phyloP scores from a whole-genome alignment of 2,888 invertebrate species.

The Netelia fuscicornis region DNA sequence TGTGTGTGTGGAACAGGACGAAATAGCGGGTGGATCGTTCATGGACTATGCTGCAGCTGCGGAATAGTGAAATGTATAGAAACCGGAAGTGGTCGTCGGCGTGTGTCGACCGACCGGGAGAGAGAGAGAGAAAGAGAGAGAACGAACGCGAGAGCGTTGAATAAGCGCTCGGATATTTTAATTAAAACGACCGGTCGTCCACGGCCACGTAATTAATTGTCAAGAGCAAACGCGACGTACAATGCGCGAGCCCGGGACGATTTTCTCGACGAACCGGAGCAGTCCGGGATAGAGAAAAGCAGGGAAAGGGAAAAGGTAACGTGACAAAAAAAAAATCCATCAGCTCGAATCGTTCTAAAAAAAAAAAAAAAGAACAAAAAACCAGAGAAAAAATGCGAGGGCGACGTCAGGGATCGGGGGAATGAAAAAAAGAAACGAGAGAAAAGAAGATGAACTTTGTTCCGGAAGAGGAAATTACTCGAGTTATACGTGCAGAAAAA shows the following conservation, averaged over 20 bases:
- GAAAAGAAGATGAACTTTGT: conserved; percentile 41
- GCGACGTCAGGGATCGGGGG: neutral
- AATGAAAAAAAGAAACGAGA: neutral
- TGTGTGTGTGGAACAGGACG: conserved; percentile 30
- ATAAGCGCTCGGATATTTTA: conserved; percentile 68
- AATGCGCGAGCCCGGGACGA: conserved; percentile 55
- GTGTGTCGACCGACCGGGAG: conserved; percentile 29
- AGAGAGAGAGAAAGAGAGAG: conserved; percentile 12
- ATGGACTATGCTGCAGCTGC: conserved; percentile 10
- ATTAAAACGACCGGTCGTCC: conserved; percentile 67
- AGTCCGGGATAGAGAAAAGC: conserved; percentile 26
- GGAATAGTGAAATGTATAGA: conserved; percentile 56
- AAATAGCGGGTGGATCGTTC: conserved; percentile 20
- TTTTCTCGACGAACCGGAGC: conserved; percentile 50
- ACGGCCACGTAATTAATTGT: conserved; percentile 68
- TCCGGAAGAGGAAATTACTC: conserved; percentile 38
- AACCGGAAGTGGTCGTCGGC: conserved; percentile 64
- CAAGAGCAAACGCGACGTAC: conserved; percentile 67
- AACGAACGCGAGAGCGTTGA: conserved; percentile 54
- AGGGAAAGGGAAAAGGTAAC: conserved; percentile 14
- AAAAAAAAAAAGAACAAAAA: conserved; percentile 12
- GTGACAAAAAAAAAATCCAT: neutral
- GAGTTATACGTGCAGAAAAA: conserved; percentile 31
- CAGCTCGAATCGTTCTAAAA: conserved; percentile 1
- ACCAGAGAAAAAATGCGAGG: neutral